phyloP scores from a whole-genome alignment of 1,140 invertebrate genomes.

The Eueides isabella region DNA sequence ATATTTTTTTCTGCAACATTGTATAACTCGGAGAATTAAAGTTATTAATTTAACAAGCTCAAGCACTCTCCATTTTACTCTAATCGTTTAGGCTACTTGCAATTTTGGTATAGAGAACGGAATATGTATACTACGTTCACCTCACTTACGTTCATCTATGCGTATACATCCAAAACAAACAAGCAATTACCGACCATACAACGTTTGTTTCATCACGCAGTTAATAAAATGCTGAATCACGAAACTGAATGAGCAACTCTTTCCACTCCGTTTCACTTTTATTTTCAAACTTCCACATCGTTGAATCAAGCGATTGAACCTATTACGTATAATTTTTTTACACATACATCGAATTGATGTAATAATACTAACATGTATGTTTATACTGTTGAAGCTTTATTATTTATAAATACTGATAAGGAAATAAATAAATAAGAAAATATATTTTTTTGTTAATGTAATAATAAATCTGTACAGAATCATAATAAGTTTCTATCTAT shows the following conservation, averaged over 20 bases:
- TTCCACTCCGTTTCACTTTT: slow-evolving; percentile 67
- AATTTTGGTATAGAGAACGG: background rate
- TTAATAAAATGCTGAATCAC: slow-evolving; percentile 63
- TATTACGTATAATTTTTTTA: slow-evolving; percentile 51
- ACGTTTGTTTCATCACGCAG: slow-evolving; percentile 43
- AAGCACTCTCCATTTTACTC: background rate
- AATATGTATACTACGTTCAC: background rate
- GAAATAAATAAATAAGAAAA: no score
- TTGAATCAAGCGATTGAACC: slow-evolving; percentile 63
- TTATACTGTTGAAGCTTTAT: background rate
- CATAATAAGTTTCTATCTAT: no score
- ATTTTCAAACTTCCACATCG: slow-evolving; percentile 68
- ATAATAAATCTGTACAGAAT: no score
- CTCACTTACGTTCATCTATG: background rate
- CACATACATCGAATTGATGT: slow-evolving; percentile 8
- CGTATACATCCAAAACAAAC: slow-evolving; percentile 15
- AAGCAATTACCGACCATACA: slow-evolving; percentile 25
- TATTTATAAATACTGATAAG: background rate
- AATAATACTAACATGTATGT: slow-evolving; percentile 5
- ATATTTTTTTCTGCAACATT: no score
- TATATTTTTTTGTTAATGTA: no score
- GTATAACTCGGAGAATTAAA: background rate
- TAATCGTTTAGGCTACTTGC: background rate
- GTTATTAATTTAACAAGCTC: no score
- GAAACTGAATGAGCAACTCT: slow-evolving; percentile 62